Percentiles rank a stretch among this genome's conserved stretches.
Evolutionary conservation across 2,797 vertebrate species (phyloP).

Genomic region (Arnoldichthys spilopterus): DNA sequence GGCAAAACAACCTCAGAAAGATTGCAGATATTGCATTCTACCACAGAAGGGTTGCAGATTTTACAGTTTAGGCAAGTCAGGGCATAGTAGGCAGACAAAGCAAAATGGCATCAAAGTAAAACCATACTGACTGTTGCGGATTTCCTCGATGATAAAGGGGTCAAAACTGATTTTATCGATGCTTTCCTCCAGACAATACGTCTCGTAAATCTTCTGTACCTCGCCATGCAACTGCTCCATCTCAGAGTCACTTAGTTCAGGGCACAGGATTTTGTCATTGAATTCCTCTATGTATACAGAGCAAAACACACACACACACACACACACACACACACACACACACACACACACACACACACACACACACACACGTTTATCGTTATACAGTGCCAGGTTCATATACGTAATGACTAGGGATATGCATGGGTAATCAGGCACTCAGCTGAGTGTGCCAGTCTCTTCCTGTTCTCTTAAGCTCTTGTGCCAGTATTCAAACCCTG

Average conservation of each 20-base stretch:
- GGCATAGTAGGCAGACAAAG: neutral
- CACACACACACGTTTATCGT: neutral
- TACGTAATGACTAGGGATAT: neutral
- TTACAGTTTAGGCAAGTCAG: too few relatives aligned
- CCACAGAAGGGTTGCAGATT: too few relatives aligned
- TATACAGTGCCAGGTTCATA: neutral
- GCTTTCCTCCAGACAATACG: slow-evolving; percentile 94
- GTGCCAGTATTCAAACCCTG: too few relatives aligned
- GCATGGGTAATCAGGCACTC: too few relatives aligned
- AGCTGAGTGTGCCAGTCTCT: too few relatives aligned
- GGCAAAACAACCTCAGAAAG: too few relatives aligned
- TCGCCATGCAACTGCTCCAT: slow-evolving; percentile 87
- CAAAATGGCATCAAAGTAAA: neutral
- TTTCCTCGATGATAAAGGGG: slow-evolving; percentile 89
- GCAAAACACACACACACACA: slow-evolving; percentile 5
- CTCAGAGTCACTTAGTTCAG: slow-evolving; percentile 88
- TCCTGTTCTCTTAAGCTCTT: too few relatives aligned
- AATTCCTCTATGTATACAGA: slow-evolving; percentile 93
- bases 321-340: neutral
- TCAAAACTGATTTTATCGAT: slow-evolving; percentile 95
- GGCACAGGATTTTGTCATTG: slow-evolving; percentile 90
- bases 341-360: slow-evolving; percentile 16
- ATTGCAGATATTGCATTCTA: too few relatives aligned
- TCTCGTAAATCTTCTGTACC: slow-evolving; percentile 89
- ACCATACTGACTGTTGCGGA: slow-evolving; percentile 83